Base-by-base conservation (phyloP, 2,888 invertebrate genomes). In the Thereva unica region DNA sequence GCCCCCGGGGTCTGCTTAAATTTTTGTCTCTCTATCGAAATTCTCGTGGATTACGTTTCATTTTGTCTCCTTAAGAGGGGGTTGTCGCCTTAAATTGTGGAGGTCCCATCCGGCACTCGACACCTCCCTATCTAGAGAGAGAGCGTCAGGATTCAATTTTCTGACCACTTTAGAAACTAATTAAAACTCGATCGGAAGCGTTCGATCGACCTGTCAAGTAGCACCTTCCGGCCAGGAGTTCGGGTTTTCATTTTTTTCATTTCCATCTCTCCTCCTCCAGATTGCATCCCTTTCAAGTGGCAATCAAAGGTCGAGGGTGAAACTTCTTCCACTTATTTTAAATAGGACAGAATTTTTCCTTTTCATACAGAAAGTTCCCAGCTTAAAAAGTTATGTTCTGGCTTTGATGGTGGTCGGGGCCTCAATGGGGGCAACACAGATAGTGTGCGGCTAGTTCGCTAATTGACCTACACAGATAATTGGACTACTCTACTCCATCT, bases 161-260 rank as follows among this genome's bases (percentile, higher is more conserved):
- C 64, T 44, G 23, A 42, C 44, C 52, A 53, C 53, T 64, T 64
- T 53, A 53, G 53, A 64, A 64, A 64, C 64, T 64, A 64, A 53
- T 64, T 64, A 64, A 53, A 64, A 64, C 64, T 64, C 12, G 53
- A 64, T 64, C 53, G 64, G 7, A 53, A 47, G 38, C 9, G 50
- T 61, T 61, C 50, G 61, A 61, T 61, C 50, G 41, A 49, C 6
- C 34, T 23, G 41, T 9, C 38, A 59, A 59, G 57, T 35, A 38
- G 47, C 10, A 7, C 12, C 57, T 38, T 47, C 38, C 34, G 10
- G n/a, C 53, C 47, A 10, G 23, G 23, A 23, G 45, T 59, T 40
- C 37, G 37, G 38, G 47, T 10, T 47, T 35, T 44, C 5, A 8
- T 35, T 56, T 9, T 41, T 9, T 44, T 12, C n/a, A 8, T 12